A percentile compares a stretch with the other conserved stretches of the same genome.
Evolutionary conservation across 1,140 invertebrate species (phyloP).

Genomic region (Papilio glaucus): DNA sequence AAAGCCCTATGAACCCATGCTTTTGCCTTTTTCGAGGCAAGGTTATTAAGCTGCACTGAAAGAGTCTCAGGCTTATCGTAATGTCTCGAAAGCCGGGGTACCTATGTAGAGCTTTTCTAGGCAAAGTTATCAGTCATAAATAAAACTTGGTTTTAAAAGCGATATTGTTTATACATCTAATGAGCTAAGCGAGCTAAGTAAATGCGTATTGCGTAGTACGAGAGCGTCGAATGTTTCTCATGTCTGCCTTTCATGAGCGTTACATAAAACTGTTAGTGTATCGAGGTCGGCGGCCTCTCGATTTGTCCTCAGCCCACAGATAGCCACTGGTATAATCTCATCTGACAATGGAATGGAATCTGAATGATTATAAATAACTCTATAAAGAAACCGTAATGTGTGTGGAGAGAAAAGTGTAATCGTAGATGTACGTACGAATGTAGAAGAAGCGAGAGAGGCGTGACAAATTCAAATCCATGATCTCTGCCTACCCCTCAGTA

Average conservation of each 20-base stretch:
- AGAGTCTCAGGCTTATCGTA: too few species aligned
- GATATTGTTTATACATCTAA: neutral
- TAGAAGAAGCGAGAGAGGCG: too few species aligned
- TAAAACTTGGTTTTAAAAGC: neutral
- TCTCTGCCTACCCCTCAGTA: too few species aligned
- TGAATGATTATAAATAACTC: neutral
- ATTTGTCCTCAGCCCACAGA: constrained; percentile 4
- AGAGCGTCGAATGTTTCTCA: constrained; percentile 30
- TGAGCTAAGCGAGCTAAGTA: neutral
- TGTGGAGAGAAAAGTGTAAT: too few species aligned
- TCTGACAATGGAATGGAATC: neutral
- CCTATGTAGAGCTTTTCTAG: too few species aligned
- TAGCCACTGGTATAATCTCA: neutral
- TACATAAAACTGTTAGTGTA: constrained; percentile 38
- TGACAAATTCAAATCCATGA: too few species aligned
- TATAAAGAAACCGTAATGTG: too few species aligned
- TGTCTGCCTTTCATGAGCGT: constrained; percentile 38
- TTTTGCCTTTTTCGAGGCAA: too few species aligned
- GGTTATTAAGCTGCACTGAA: too few species aligned
- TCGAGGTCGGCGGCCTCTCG: constrained; percentile 24
- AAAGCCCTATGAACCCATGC: too few species aligned
- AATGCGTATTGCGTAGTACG: constrained; percentile 16
- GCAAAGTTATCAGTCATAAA: too few species aligned
- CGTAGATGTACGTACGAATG: neutral
- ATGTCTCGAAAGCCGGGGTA: too few species aligned